Evolutionary conservation across 2,888 invertebrate genomes (phyloP), one percentile per base, ranked within the genome.

Genomic region (Drosophila affinis): DNA sequence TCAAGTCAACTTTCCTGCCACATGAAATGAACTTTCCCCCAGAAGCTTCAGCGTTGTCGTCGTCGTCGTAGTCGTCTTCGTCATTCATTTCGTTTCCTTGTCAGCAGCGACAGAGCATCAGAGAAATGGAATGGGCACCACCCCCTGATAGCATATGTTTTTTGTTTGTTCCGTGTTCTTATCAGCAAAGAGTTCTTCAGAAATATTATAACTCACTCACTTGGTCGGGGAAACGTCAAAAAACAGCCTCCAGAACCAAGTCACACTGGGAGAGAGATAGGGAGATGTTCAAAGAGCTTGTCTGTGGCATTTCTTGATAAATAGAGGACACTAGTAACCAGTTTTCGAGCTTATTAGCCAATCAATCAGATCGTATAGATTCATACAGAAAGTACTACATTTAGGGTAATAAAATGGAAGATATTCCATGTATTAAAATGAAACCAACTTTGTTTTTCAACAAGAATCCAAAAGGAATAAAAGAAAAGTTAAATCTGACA

Each of bases 1-100:
- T 86, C 78, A 82, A 78, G 80, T 73, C 72, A 79, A 82, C 77
- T 70, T 79, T 75, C 44, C 56, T 68, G 74, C 60, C 58, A 47
- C 55, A 75, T 47, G n/a, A 58, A 59, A 69, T 53, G 21, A 72
- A 72, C 53, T 70, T 70, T 71, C 48, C 62, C 18, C 18, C 10
- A 53, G 32, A 47, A 34, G 47, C 17, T 3, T 46, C 21, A 29
- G 34, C 5, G 4, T 24, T 24, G 24, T 24, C 24, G 24, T 55
- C 12, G 54, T 62, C 32, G 51, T 55, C 67, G 24, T 24, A 0
- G 24, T 55, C 12, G 54, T 62, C 32, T 46, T 56, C 67, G 55
- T 62, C 62, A 57, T 58, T 73, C 53, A 54, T 63, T 67, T 67
- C 39, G 57, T 67, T 52, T 44, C 53, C 58, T 58, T 49, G 56